phyloP scores from a whole-genome alignment of 2,113 vertebrate species.

The Sphyrna mokarran region DNA sequence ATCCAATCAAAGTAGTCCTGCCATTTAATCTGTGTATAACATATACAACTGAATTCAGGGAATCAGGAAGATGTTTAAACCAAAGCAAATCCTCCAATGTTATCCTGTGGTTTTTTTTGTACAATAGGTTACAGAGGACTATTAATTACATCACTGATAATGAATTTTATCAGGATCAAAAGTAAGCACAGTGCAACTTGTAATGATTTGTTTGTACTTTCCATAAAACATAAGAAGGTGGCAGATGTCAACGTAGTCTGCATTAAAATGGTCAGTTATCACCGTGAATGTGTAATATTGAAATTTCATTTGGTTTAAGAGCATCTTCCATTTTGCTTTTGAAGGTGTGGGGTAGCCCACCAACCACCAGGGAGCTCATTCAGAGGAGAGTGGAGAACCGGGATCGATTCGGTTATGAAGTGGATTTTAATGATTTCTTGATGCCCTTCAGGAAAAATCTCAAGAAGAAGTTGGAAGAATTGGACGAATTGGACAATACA shows the following conservation, averaged over 20 bases:
- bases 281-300: neutral
- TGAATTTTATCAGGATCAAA: neutral
- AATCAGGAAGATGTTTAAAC: neutral
- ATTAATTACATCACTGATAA: neutral
- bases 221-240: neutral
- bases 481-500: constrained; percentile 43
- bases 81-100: neutral
- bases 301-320: neutral
- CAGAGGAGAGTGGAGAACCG: constrained; percentile 57
- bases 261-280: neutral
- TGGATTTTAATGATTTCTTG: constrained; percentile 66
- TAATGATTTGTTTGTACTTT: neutral
- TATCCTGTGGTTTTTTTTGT: neutral
- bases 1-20: neutral
- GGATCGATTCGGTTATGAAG: constrained; percentile 51
- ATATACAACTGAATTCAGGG: neutral
- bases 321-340: constrained; percentile 40
- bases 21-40: neutral
- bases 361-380: constrained; percentile 61
- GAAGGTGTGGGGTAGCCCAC: constrained; percentile 70
- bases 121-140: neutral
- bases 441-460: constrained; percentile 68
- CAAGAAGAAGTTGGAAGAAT: constrained; percentile 48
- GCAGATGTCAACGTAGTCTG: neutral
- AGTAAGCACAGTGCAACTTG: neutral